Evolutionary conservation across 2,113 vertebrate species (phyloP).

Genomic region (Centropus unirufus): DNA sequence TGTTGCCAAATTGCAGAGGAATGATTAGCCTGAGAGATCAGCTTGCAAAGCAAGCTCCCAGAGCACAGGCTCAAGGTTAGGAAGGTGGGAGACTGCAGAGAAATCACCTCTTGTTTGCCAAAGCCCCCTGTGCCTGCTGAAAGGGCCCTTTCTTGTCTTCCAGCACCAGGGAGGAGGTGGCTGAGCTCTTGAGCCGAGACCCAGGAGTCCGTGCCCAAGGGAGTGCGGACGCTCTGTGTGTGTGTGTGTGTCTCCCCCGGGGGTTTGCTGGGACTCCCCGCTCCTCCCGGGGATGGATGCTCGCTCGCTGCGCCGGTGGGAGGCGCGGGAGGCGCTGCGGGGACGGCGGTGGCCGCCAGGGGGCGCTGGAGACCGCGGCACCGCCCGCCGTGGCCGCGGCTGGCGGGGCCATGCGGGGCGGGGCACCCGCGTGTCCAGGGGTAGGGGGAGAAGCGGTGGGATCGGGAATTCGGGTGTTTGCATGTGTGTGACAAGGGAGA

Average conservation of each 20-base stretch:
- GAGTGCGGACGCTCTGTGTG: no score
- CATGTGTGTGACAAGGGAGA: background rate
- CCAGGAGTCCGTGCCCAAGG: no score
- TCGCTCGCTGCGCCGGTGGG: no score
- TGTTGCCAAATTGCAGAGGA: background rate
- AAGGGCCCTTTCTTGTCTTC: background rate
- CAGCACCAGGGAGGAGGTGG: background rate
- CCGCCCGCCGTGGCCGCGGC: background rate
- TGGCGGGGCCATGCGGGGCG: no score
- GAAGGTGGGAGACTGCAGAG: rapidly evolving
- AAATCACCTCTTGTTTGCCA: rapidly evolving
- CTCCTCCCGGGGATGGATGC: no score
- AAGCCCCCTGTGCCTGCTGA: background rate
- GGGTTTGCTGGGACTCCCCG: no score
- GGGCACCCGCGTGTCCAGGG: no score
- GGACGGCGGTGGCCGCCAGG: background rate
- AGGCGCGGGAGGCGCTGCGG: no score
- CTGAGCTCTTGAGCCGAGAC: background rate
- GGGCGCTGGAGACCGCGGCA: background rate
- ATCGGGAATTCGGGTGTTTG: no score
- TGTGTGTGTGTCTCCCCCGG: no score
- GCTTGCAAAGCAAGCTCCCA: background rate
- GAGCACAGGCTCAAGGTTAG: background rate
- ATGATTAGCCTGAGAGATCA: rapidly evolving
- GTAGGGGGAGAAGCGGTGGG: no score